Conservation (phyloP, 1,140 invertebrate genomes). For the Ceratina calcarata region DNA sequence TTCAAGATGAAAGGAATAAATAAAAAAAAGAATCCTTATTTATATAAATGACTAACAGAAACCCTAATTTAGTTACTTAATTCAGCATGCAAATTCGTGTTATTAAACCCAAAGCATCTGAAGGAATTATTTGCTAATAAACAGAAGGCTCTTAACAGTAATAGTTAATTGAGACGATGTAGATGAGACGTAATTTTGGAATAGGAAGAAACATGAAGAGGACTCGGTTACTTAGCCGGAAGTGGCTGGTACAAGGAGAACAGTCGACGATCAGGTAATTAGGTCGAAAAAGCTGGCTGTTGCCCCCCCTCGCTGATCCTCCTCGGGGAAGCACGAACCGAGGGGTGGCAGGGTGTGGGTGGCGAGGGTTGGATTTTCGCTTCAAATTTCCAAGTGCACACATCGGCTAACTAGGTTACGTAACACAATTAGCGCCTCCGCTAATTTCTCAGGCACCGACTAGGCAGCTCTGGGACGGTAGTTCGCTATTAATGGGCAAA, state of each 20-base stretch:
- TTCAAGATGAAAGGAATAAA: no score
- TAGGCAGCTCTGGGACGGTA: conserved; percentile 71
- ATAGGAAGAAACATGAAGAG: not conserved
- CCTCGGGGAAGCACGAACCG: not conserved
- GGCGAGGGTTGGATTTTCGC: conserved; percentile 53
- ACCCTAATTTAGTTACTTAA: no score
- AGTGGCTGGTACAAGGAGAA: not conserved
- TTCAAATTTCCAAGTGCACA: conserved; percentile 70
- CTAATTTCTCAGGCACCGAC: conserved; percentile 75
- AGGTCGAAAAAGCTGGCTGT: conserved; percentile 54
- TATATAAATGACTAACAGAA: no score
- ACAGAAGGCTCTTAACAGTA: no score
- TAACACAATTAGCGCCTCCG: conserved; percentile 76
- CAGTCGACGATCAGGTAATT: conserved; percentile 47
- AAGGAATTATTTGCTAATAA: no score
- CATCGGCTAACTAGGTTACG: conserved; percentile 74
- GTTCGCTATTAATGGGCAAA: conserved; percentile 78
- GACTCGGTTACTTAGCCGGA: not conserved
- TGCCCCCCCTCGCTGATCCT: no score
- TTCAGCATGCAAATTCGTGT: no score
- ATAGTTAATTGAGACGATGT: no score
- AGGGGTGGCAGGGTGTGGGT: not conserved
- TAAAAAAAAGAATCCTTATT: no score
- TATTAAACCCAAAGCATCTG: no score
- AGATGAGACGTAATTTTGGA: no score